Evolutionary conservation across 2,113 vertebrate species (phyloP).

Genomic region (Crocuta crocuta): DNA sequence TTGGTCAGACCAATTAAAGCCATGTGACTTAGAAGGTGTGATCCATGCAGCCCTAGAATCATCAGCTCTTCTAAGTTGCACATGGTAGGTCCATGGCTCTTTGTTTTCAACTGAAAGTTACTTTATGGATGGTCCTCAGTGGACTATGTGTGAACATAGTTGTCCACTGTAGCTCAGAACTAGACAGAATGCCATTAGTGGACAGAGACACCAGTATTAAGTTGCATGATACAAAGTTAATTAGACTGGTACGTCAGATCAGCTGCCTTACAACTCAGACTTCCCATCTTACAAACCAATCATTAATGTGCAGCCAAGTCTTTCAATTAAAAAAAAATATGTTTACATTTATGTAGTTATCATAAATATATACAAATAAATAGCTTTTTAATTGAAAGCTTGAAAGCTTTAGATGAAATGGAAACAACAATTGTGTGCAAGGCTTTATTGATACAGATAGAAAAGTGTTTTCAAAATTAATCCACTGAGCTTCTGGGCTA

Average conservation of each 20-base stretch:
- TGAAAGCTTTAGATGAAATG: neutral
- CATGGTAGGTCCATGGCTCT: neutral
- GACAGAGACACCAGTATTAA: neutral
- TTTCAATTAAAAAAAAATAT: neutral
- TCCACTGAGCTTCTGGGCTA: neutral
- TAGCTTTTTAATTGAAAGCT: neutral
- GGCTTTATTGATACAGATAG: neutral
- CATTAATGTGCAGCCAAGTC: neutral
- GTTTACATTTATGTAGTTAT: neutral
- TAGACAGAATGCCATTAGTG: neutral
- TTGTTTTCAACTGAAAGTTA: neutral
- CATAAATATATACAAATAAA: neutral
- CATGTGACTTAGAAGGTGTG: neutral
- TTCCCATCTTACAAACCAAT: neutral
- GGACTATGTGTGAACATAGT: neutral
- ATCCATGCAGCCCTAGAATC: neutral
- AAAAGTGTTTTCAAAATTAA: conserved; percentile 36
- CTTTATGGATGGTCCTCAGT: neutral
- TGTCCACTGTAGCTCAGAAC: neutral
- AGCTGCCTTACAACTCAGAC: neutral
- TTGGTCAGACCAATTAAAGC: neutral
- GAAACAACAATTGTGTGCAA: neutral
- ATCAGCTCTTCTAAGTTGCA: neutral
- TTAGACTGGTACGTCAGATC: neutral
- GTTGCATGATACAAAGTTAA: neutral